Evolutionary conservation across 2,113 vertebrate genomes (phyloP), one percentile per base, ranked within the genome.

Genomic region (Ptychochromis oligacanthus): DNA sequence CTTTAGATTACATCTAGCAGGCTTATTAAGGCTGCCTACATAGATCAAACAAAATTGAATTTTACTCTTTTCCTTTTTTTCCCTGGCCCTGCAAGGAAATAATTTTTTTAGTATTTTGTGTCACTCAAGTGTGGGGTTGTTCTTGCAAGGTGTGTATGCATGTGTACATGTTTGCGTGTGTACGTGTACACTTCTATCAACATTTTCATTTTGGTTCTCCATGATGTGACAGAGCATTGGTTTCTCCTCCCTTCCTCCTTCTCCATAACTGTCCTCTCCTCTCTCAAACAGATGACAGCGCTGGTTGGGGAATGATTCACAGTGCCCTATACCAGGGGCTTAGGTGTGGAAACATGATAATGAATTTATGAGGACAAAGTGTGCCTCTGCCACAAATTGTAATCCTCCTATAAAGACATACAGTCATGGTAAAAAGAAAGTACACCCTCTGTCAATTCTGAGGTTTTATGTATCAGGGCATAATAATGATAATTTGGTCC

Each of bases 321-420:
- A 74, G 2, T 6, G 57, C 57, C 75, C 38, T 6, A 59, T 46
- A 52, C 49, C 17, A 6, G 40, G 58, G 55, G 55, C 46, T 55
- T 57, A 76, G 58, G 54, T 81, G 65, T 74, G n/a, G 40, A 60
- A 76, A 38, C 4, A 17, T 65, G 79, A 24, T 85, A 79, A 90
- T 84, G 58, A 75, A 81, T 87, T 72, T 88, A 74, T 2, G 22
- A 77, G 58, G 46, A n/a, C 67, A 75, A 88, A 81, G 64, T 79
- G 75, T 43, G 52, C 85, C 49, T 70, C 36, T 58, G 56, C 75
- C n/a, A n/a, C n/a, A 84, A 65, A 87, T 82, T 85, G 13, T 9
- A 79, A 88, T 86, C 72, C 72, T 72, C 6, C 7, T 15, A n/a
- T n/a, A 84, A 84, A 80, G 58, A 72, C 31, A 82, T 85, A 31